These are phyloP conservation scores for Lepidurus arcticus DNA, from an alignment of 1,140 invertebrate genomes.

Conservation along the genomic window DNA sequence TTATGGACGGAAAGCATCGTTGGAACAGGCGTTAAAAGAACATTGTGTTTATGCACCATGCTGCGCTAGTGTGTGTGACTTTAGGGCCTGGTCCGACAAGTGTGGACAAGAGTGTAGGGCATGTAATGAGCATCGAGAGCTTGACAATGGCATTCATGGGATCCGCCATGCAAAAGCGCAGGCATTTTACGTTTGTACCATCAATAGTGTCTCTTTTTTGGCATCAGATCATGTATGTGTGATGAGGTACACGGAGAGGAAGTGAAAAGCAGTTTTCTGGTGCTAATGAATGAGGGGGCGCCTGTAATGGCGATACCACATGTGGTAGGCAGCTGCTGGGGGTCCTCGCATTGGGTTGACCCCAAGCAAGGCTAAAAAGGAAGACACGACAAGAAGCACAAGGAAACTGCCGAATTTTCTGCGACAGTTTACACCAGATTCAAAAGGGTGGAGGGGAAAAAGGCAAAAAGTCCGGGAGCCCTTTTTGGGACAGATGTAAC, in stretches of 20 bases:
- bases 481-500: constrained; percentile 14
- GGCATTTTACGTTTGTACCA: background rate
- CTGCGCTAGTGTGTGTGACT: too few relatives aligned
- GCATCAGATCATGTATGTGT: background rate
- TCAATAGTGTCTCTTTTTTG: background rate
- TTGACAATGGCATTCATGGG: background rate
- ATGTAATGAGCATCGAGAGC: background rate
- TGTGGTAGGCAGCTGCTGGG: constrained; percentile 33
- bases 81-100: too few relatives aligned
- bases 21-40: too few relatives aligned
- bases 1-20: too few relatives aligned
- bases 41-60: too few relatives aligned
- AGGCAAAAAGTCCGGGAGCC: constrained; percentile 9
- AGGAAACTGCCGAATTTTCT: background rate
- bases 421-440: constrained; percentile 14
- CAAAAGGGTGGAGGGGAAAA: background rate
- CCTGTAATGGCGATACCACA: constrained; percentile 35
- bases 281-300: constrained; percentile 33
- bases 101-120: background rate
- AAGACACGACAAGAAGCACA: background rate
- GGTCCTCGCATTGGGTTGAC: constrained; percentile 14
- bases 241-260: background rate
- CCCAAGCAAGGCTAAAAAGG: background rate
- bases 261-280: constrained; percentile 16
- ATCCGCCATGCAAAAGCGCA: background rate